phyloP scores from a whole-genome alignment of 2,113 vertebrate species.

The Phaetusa simplex region DNA sequence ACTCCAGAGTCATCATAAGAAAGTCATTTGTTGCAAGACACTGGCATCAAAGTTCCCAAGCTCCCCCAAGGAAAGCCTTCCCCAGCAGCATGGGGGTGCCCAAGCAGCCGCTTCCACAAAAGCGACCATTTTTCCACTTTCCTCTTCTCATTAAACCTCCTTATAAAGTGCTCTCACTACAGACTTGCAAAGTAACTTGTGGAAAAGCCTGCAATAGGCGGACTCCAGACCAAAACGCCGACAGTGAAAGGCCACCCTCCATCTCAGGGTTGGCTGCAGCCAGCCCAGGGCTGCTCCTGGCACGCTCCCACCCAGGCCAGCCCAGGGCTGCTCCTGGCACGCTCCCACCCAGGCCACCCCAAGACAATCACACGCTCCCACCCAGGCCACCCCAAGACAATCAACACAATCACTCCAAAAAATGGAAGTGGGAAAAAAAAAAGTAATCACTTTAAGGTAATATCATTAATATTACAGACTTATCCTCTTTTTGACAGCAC shows the following conservation, averaged over 20 bases:
- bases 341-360: background rate
- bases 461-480: background rate
- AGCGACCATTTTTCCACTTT: background rate
- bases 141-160: background rate
- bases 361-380: accelerated
- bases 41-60: background rate
- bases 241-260: background rate
- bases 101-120: background rate
- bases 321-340: too few relatives aligned
- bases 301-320: background rate
- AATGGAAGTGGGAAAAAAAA: background rate
- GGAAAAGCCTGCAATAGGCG: background rate
- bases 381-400: background rate
- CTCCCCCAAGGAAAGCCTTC: background rate
- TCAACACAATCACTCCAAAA: background rate
- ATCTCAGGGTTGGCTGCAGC: accelerated
- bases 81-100: background rate
- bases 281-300: background rate
- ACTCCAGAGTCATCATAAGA: too few relatives aligned
- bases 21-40: background rate
- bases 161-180: background rate
- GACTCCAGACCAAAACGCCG: background rate
- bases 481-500: background rate
- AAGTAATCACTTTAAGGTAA: background rate
- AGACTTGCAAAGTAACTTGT: background rate